Percentiles rank a stretch among this genome's conserved stretches.
phyloP scores from a whole-genome alignment of 2,113 vertebrate species.

The Melanostigma gelatinosum region DNA sequence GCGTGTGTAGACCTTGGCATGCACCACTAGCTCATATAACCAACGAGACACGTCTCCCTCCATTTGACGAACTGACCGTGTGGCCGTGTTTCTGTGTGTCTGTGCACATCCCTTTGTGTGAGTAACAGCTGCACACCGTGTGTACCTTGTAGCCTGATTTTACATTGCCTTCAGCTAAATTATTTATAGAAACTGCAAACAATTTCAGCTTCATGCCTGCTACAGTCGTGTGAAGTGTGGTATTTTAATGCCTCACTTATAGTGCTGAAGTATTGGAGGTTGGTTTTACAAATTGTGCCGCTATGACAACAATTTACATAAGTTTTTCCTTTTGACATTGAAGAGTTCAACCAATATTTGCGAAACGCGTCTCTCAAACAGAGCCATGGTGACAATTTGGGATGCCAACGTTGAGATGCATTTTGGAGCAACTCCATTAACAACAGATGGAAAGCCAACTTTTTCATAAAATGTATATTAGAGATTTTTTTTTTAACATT shows the following conservation, averaged over 20 bases:
- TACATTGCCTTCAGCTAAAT: constrained; percentile 7
- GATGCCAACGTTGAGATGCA: constrained; percentile 48
- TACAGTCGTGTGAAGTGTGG: background rate
- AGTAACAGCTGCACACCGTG: constrained; percentile 5
- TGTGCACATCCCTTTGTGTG: constrained; percentile 7
- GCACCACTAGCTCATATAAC: constrained; percentile 51
- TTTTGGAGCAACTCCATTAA: constrained; percentile 59
- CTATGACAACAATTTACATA: constrained; percentile 32
- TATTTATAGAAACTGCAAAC: constrained; percentile 24
- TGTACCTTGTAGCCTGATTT: background rate
- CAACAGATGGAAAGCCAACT: constrained; percentile 54
- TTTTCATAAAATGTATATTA: constrained; percentile 49
- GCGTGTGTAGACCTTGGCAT: constrained; percentile 8
- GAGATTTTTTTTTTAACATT: constrained; percentile 5
- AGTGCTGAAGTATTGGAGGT: background rate
- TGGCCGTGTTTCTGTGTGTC: constrained; percentile 12
- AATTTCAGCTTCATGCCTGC: background rate
- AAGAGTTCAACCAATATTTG: constrained; percentile 57
- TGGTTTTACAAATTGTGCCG: constrained; percentile 20
- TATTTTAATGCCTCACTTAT: constrained; percentile 28
- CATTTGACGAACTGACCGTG: constrained; percentile 23
- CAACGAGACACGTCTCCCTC: constrained; percentile 45
- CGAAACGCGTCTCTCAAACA: constrained; percentile 41
- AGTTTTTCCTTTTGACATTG: constrained; percentile 53
- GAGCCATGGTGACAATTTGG: constrained; percentile 31